Percentiles rank a stretch among this genome's conserved stretches.
Evolutionary conservation across 2,888 invertebrate species (phyloP).

Genomic region (Ernsta delagoae): DNA sequence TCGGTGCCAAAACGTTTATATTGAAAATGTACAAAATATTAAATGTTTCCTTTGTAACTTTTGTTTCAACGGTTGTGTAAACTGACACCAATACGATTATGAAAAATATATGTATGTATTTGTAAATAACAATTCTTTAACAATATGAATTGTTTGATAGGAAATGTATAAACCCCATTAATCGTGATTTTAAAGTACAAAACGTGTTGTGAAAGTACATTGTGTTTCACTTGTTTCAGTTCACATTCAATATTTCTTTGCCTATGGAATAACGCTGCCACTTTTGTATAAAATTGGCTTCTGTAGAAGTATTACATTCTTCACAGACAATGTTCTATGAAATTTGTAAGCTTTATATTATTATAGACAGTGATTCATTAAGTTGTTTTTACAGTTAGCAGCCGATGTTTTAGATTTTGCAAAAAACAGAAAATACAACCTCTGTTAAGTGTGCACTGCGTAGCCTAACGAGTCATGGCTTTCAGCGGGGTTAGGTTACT

Average conservation of each 20-base stretch:
- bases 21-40: slow-evolving; percentile 42
- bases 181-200: slow-evolving; percentile 79
- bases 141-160: slow-evolving; percentile 31
- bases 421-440: no score
- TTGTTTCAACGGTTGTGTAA: slow-evolving; percentile 48
- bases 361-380: neutral
- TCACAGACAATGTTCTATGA: slow-evolving; percentile 20
- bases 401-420: no score
- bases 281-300: slow-evolving; percentile 24
- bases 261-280: slow-evolving; percentile 13
- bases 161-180: slow-evolving; percentile 44
- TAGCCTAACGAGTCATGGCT: neutral
- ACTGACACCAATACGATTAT: slow-evolving; percentile 44
- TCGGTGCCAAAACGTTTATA: slow-evolving; percentile 42
- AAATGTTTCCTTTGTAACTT: slow-evolving; percentile 36
- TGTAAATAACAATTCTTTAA: slow-evolving; percentile 23
- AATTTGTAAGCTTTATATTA: slow-evolving; percentile 26
- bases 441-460: neutral
- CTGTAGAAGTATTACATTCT: neutral
- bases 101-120: slow-evolving; percentile 4
- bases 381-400: no score
- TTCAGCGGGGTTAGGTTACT: neutral
- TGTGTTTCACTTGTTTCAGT: slow-evolving; percentile 38
- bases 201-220: slow-evolving; percentile 61
- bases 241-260: neutral